These are phyloP conservation scores for Zosterops lateralis DNA, from an alignment of 2,113 vertebrate species.

Conservation along the genomic window DNA sequence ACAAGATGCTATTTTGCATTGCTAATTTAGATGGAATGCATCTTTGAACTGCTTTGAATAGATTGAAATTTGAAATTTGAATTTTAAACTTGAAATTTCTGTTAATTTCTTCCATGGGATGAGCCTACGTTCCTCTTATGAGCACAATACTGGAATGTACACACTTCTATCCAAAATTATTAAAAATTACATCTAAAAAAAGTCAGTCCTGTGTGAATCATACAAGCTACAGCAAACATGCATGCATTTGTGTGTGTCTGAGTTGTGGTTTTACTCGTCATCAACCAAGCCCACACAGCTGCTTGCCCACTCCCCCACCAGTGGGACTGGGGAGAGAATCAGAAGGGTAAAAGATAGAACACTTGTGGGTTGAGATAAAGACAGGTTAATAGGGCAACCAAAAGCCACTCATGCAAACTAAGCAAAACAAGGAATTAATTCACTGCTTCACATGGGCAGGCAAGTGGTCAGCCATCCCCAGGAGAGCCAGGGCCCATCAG, in stretches of 20 bases:
- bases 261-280: not conserved
- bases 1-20: not conserved
- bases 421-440: not conserved
- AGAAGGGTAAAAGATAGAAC: not conserved
- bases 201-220: not conserved
- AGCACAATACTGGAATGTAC: not conserved
- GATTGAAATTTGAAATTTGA: not conserved
- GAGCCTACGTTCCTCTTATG: not conserved
- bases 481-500: not conserved
- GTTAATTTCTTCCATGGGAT: not conserved
- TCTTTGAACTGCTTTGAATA: not conserved
- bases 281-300: rapidly evolving
- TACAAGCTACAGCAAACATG: not conserved
- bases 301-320: not conserved
- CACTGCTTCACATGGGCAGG: not conserved
- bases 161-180: not conserved
- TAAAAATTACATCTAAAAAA: not conserved
- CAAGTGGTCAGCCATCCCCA: not conserved
- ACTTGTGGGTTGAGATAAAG: not conserved
- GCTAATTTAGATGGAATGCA: not conserved
- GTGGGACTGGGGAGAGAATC: rapidly evolving
- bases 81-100: not conserved
- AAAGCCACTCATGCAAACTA: not conserved
- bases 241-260: not conserved
- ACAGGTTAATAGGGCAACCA: not conserved